phyloP scores from a whole-genome alignment of 2,113 vertebrate genomes.

The Numida meleagris region DNA sequence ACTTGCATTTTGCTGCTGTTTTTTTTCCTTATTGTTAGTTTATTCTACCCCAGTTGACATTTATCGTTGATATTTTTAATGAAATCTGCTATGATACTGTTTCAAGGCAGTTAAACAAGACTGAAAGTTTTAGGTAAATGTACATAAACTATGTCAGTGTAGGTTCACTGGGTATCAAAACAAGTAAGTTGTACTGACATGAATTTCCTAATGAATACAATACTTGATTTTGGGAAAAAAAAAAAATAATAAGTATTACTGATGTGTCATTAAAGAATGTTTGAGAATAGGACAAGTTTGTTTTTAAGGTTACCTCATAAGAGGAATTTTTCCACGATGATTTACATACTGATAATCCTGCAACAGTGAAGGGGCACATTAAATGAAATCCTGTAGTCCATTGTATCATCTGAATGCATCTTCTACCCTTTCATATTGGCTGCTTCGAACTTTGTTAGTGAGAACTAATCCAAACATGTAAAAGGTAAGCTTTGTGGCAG shows the following conservation, averaged over 20 bases:
- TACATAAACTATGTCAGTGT: background rate
- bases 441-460: background rate
- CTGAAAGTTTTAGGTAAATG: background rate
- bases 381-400: background rate
- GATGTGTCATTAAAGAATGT: background rate
- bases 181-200: background rate
- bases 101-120: background rate
- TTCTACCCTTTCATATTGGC: background rate
- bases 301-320: background rate
- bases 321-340: background rate
- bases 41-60: background rate
- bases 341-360: background rate
- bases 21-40: background rate
- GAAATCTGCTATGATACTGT: background rate
- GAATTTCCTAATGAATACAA: background rate
- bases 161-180: background rate
- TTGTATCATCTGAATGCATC: background rate
- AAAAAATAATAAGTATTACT: background rate
- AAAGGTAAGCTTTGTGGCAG: background rate
- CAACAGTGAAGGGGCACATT: background rate
- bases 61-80: background rate
- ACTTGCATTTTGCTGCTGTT: background rate
- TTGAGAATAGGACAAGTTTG: background rate
- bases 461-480: background rate
- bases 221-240: background rate